Evolutionary conservation across 2,113 vertebrate species (phyloP).

Genomic region (Centropristis striata): DNA sequence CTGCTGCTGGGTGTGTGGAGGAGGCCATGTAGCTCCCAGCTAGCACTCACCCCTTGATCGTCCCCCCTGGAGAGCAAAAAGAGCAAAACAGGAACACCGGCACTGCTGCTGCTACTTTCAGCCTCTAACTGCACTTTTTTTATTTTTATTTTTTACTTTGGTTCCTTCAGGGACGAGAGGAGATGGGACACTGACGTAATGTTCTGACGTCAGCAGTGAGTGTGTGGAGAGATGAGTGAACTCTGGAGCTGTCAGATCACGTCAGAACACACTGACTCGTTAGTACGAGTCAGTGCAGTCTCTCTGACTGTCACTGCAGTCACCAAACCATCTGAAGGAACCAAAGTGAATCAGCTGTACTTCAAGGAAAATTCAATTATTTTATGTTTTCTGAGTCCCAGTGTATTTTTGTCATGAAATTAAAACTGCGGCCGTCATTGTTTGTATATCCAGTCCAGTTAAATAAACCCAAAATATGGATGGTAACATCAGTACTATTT

Average conservation of each 20-base stretch:
- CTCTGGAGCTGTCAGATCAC: background rate
- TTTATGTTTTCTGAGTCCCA: background rate
- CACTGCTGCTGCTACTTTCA: background rate
- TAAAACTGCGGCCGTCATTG: background rate
- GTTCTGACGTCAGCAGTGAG: constrained; percentile 3
- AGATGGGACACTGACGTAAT: background rate
- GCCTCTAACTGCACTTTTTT: constrained; percentile 8
- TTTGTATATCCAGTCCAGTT: too few relatives aligned
- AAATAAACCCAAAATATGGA: too few relatives aligned
- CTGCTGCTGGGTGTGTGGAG: constrained; percentile 35
- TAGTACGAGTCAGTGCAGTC: background rate
- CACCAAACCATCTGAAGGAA: background rate
- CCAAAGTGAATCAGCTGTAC: background rate
- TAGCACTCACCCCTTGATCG: constrained; percentile 40
- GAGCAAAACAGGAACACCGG: constrained; percentile 37
- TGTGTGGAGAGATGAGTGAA: background rate
- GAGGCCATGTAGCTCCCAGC: constrained; percentile 41
- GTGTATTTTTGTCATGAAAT: background rate
- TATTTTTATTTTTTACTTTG: background rate
- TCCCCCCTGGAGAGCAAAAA: constrained; percentile 48
- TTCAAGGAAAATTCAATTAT: too few relatives aligned
- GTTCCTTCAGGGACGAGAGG: background rate
- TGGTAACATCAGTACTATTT: too few relatives aligned
- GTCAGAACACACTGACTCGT: background rate
- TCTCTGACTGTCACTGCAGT: background rate